Evolutionary conservation across 2,888 invertebrate species (phyloP).

Genomic region (Volucella inanis): DNA sequence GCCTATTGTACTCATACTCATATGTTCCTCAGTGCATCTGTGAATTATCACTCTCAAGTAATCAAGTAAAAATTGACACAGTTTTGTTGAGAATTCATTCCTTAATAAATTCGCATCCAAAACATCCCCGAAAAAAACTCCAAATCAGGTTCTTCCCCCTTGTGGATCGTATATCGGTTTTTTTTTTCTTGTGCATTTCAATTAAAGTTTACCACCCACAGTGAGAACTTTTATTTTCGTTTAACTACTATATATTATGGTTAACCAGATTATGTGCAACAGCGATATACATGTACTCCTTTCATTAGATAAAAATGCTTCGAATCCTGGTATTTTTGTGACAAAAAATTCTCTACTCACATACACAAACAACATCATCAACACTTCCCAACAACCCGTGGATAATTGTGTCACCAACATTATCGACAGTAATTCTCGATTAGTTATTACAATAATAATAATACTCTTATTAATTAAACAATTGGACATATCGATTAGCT

Average conservation of each 20-base stretch:
- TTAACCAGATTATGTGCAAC: conserved; percentile 67
- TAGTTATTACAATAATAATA: conserved; percentile 43
- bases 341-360: conserved; percentile 54
- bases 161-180: neutral
- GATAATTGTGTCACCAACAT: conserved; percentile 31
- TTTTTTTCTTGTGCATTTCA: neutral
- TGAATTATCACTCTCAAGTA: conserved; percentile 31
- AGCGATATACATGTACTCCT: conserved; percentile 47
- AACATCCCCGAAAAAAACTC: neutral
- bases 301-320: conserved; percentile 60
- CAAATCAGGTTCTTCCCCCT: conserved; percentile 45
- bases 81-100: conserved; percentile 9
- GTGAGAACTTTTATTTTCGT: neutral
- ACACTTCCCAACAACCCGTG: conserved; percentile 7
- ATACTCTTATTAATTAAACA: conserved; percentile 61
- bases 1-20: conserved; percentile 11
- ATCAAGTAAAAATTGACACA: conserved; percentile 21
- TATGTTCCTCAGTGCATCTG: conserved; percentile 32
- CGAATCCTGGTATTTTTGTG: conserved; percentile 62
- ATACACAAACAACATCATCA: neutral
- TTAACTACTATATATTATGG: conserved; percentile 58
- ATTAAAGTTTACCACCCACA: too few species aligned
- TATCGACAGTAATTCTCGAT: conserved; percentile 50
- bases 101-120: neutral
- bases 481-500: conserved; percentile 56